phyloP scores from a whole-genome alignment of 2,797 vertebrate genomes.

The Chaetophractus vellerosus region DNA sequence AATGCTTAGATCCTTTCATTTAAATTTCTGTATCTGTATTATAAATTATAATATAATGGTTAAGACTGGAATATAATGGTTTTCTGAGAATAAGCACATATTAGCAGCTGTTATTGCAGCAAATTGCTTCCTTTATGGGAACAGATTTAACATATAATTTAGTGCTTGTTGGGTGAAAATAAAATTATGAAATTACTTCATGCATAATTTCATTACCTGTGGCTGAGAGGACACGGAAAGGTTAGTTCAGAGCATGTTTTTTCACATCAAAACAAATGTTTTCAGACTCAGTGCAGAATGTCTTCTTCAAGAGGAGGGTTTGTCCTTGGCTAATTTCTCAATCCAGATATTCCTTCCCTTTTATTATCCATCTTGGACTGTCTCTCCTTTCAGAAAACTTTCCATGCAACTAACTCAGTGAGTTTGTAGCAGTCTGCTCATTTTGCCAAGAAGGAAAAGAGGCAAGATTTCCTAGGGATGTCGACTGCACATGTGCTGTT shows the following conservation, averaged over 20 bases:
- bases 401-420: not conserved
- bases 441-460: not conserved
- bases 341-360: not conserved
- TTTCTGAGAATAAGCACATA: slow-evolving; percentile 43
- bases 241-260: not conserved
- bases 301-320: not conserved
- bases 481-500: not conserved
- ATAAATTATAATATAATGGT: not conserved
- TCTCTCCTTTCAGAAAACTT: not conserved
- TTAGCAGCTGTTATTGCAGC: slow-evolving; percentile 23
- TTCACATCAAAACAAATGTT: slow-evolving; percentile 52
- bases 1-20: not conserved
- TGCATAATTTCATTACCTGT: slow-evolving; percentile 44
- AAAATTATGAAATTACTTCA: slow-evolving; percentile 61
- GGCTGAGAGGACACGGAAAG: slow-evolving; percentile 30
- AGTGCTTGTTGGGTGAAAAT: slow-evolving; percentile 69
- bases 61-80: not conserved
- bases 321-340: not conserved
- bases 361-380: not conserved
- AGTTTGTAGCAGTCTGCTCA: not conserved
- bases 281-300: not conserved
- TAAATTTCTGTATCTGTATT: not conserved
- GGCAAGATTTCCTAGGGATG: not conserved
- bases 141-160: slow-evolving; percentile 32
- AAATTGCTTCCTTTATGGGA: slow-evolving; percentile 26